These are phyloP conservation scores for Poeciliopsis prolifica DNA, from an alignment of 2,113 vertebrate species.

Conservation along the genomic window DNA sequence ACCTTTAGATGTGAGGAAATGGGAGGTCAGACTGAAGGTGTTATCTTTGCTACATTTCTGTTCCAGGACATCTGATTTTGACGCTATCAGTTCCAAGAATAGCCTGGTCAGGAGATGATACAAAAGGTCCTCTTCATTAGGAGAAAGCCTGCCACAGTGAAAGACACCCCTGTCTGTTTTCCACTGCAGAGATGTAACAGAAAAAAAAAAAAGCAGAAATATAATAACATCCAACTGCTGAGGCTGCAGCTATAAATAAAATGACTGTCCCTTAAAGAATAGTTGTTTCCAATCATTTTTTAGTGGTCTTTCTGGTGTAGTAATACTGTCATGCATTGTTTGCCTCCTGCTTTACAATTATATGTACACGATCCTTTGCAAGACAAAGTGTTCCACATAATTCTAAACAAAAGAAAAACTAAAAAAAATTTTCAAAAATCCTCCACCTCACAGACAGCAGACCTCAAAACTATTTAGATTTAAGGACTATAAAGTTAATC, in stretches of 20 bases:
- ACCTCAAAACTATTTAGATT: neutral
- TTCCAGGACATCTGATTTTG: constrained; percentile 48
- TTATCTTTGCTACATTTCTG: constrained; percentile 60
- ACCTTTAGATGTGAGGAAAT: constrained; percentile 38
- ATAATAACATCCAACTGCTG: constrained; percentile 24
- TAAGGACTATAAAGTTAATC: neutral
- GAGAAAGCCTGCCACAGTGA: constrained; percentile 48
- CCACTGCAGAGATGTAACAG: constrained; percentile 20
- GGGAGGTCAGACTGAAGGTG: constrained; percentile 49
- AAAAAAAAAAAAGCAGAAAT: constrained; percentile 21
- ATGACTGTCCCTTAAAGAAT: neutral
- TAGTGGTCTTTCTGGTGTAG: neutral
- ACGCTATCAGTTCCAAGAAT: constrained; percentile 61
- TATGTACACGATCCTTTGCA: neutral
- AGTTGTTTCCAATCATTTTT: neutral
- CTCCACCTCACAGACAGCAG: constrained; percentile 14
- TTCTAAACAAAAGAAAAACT: constrained; percentile 19
- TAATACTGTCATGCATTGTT: neutral
- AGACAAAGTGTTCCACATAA: constrained; percentile 12
- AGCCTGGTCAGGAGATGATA: constrained; percentile 43
- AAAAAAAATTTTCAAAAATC: constrained; percentile 11
- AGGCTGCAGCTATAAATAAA: constrained; percentile 18
- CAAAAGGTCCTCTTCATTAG: constrained; percentile 67
- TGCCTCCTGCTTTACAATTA: neutral
- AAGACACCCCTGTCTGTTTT: constrained; percentile 39